Evolutionary conservation across 2,797 vertebrate genomes (phyloP).

Genomic region (Rhabdophis nuchalis): DNA sequence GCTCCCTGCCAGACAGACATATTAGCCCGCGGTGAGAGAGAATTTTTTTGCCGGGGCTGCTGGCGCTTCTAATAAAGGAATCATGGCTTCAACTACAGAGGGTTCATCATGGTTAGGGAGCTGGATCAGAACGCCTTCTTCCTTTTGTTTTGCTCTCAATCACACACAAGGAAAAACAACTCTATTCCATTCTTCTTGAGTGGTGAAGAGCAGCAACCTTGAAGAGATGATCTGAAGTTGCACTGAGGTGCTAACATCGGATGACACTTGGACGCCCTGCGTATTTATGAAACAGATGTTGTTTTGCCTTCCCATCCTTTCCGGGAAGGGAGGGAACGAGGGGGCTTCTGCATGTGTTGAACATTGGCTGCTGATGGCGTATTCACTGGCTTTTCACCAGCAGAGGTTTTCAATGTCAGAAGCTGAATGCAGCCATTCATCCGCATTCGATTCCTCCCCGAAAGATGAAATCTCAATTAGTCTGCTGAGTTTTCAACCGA

Average conservation of each 20-base stretch:
- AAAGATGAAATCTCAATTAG: neutral
- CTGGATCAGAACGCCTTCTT: neutral
- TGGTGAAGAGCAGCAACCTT: neutral
- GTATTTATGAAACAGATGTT: neutral
- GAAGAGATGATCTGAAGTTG: neutral
- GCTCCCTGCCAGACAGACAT: too few species aligned
- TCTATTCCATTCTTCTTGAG: neutral
- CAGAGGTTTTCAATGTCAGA: neutral
- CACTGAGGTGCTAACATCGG: fast-evolving
- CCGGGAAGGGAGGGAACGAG: neutral
- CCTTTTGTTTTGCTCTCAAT: neutral
- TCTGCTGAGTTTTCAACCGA: fast-evolving
- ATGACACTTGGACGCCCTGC: neutral
- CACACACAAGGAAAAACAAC: neutral
- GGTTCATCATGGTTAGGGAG: too few species aligned
- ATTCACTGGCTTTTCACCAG: neutral
- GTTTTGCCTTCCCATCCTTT: neutral
- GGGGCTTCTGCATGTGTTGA: neutral
- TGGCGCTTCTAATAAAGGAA: too few species aligned
- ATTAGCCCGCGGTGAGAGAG: too few species aligned
- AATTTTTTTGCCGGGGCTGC: too few species aligned
- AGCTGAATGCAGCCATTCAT: neutral
- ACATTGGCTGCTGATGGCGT: neutral
- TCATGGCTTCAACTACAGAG: too few species aligned
- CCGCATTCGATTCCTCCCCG: fast-evolving